A percentile compares a stretch with the other conserved stretches of the same genome.
These are phyloP conservation scores for Acanthaster planci DNA, from an alignment of 35 echinoderm and acorn worm species.

Conservation along the genomic window DNA sequence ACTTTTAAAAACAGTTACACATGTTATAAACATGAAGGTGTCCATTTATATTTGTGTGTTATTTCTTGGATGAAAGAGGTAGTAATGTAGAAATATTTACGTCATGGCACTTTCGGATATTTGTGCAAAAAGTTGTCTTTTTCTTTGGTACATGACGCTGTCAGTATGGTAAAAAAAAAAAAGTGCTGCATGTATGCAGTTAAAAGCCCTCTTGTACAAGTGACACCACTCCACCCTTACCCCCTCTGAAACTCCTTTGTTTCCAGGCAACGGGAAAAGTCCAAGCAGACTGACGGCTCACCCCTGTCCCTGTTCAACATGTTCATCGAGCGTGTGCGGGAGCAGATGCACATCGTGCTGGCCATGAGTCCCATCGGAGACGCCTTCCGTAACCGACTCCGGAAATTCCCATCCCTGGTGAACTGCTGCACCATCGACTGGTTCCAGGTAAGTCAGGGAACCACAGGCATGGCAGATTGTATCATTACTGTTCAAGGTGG, in stretches of 20 bases:
- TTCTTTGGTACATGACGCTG: too few species aligned
- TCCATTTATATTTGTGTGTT: too few species aligned
- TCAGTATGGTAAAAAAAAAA: background rate
- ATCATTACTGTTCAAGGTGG: too few species aligned
- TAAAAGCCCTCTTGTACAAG: background rate
- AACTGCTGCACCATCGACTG: conserved; percentile 98
- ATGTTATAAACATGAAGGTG: too few species aligned
- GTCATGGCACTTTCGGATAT: too few species aligned
- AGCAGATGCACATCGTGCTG: conserved; percentile 86
- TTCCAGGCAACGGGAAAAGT: conserved; percentile 82
- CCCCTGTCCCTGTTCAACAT: conserved; percentile 93
- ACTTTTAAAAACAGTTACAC: too few species aligned
- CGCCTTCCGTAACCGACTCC: conserved; percentile 92
- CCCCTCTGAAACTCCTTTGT: background rate
- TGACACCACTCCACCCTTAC: background rate
- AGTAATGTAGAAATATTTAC: too few species aligned
- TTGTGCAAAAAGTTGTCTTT: too few species aligned
- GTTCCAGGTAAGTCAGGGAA: conserved; percentile 88
- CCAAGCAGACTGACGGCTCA: conserved; percentile 83
- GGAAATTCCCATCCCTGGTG: conserved; percentile 96
- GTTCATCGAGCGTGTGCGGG: conserved; percentile 89
- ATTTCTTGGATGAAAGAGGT: too few species aligned
- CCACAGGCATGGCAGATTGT: too few species aligned
- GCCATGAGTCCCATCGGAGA: conserved; percentile 99
- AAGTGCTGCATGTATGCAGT: background rate